These are phyloP conservation scores for Corvus moneduloides DNA, from an alignment of 2,113 vertebrate genomes.

Conservation along the genomic window DNA sequence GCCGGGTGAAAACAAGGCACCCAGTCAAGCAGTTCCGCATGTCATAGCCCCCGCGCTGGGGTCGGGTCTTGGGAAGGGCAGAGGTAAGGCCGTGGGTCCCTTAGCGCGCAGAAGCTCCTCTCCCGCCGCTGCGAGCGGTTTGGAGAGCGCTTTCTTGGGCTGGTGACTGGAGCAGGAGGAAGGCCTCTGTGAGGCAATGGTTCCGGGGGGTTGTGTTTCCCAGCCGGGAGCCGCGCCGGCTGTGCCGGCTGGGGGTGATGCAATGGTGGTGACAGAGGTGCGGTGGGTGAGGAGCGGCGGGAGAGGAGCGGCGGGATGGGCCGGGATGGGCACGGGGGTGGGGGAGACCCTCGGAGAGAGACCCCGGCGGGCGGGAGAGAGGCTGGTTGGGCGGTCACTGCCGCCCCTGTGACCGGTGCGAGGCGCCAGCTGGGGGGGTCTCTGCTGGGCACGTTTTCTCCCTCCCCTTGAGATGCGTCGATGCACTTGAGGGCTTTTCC, in stretches of 20 bases:
- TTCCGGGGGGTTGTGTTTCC: conserved; percentile 2
- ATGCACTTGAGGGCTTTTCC: background rate
- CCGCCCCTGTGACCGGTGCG: background rate
- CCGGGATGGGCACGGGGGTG: background rate
- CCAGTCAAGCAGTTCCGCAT: fast-evolving
- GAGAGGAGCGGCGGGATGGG: background rate
- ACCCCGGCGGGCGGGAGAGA: background rate
- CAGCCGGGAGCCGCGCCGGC: background rate
- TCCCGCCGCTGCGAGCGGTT: fast-evolving
- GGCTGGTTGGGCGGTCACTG: fast-evolving
- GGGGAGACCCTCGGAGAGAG: too few relatives aligned
- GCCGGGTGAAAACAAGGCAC: background rate
- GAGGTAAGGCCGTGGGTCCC: fast-evolving
- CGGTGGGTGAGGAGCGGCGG: background rate
- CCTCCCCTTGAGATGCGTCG: too few relatives aligned
- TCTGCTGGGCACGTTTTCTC: background rate
- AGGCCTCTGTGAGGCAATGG: fast-evolving
- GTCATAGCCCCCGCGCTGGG: fast-evolving
- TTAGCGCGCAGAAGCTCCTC: fast-evolving
- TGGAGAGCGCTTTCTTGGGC: fast-evolving
- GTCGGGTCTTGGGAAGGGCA: fast-evolving
- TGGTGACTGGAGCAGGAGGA: fast-evolving
- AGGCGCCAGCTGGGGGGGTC: background rate
- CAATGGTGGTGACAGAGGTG: conserved; percentile 3
- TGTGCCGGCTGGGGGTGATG: background rate